Conservation (phyloP, 2,888 invertebrate genomes). For the Amphipoea oculea region DNA sequence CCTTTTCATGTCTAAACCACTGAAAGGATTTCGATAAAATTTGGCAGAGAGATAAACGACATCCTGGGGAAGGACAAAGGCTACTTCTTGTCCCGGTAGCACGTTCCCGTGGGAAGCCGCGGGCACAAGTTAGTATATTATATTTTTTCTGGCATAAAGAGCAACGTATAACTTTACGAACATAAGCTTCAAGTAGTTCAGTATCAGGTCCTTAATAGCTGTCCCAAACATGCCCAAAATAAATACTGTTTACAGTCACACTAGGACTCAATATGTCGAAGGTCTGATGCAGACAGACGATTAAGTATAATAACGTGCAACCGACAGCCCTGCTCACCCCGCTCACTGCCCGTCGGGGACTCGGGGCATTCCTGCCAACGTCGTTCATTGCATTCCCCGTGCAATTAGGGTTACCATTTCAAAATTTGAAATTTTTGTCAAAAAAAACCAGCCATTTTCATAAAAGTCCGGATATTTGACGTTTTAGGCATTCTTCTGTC, state of each 20-base stretch:
- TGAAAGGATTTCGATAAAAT: no score
- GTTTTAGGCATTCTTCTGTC: no score
- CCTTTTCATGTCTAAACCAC: no score
- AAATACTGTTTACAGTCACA: background rate
- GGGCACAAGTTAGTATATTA: no score
- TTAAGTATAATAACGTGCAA: background rate
- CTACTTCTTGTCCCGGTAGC: no score
- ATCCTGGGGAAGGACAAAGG: background rate
- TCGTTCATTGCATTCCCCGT: constrained; percentile 59
- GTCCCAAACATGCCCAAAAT: background rate
- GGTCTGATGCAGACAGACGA: background rate
- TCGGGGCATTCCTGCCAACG: constrained; percentile 35
- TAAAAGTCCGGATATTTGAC: background rate
- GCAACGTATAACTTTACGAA: background rate
- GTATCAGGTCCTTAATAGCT: background rate
- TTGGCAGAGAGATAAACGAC: background rate
- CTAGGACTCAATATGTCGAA: background rate
- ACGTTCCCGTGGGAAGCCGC: no score
- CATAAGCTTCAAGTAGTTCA: no score
- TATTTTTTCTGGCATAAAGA: background rate
- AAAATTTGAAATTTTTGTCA: background rate
- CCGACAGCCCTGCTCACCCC: constrained; percentile 47
- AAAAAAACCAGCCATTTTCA: background rate
- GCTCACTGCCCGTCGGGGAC: background rate
- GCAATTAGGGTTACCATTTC: constrained; percentile 4